Percentiles rank a stretch among this genome's conserved stretches.
phyloP scores from a whole-genome alignment of 2,888 invertebrate species.

The Aphidoletes aphidimyza region DNA sequence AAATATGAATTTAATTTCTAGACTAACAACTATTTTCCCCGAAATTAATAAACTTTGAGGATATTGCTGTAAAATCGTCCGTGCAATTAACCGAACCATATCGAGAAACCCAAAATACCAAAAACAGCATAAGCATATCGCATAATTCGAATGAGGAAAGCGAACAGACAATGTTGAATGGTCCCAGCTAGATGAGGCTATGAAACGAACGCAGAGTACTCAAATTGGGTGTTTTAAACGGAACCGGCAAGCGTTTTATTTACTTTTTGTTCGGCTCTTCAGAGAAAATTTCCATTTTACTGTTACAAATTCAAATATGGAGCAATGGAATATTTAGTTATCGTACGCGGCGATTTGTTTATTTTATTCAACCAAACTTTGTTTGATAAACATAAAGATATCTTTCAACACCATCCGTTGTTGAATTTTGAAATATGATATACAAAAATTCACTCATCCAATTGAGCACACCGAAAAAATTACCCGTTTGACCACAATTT shows the following conservation, averaged over 20 bases:
- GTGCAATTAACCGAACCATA: constrained; percentile 1
- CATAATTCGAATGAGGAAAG: too few relatives aligned
- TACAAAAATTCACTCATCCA: neutral
- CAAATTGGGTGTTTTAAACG: too few relatives aligned
- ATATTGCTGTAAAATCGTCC: neutral
- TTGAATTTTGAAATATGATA: neutral
- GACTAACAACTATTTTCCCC: neutral
- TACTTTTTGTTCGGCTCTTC: too few relatives aligned
- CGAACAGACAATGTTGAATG: neutral
- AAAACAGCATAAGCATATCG: neutral
- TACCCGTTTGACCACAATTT: neutral
- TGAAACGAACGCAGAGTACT: too few relatives aligned
- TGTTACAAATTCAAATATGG: neutral
- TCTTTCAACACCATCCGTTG: constrained; percentile 49
- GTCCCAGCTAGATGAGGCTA: neutral
- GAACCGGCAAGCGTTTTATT: too few relatives aligned
- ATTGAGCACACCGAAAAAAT: neutral
- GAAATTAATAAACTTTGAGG: neutral
- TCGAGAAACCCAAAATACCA: neutral
- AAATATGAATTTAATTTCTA: neutral
- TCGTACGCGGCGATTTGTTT: neutral
- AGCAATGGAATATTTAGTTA: neutral
- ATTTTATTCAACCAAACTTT: neutral
- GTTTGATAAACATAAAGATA: neutral
- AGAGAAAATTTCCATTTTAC: too few relatives aligned